Evolutionary conservation across 1,140 invertebrate species (phyloP), one percentile per base, ranked within the genome.

Genomic region (Adoxophyes honmai): DNA sequence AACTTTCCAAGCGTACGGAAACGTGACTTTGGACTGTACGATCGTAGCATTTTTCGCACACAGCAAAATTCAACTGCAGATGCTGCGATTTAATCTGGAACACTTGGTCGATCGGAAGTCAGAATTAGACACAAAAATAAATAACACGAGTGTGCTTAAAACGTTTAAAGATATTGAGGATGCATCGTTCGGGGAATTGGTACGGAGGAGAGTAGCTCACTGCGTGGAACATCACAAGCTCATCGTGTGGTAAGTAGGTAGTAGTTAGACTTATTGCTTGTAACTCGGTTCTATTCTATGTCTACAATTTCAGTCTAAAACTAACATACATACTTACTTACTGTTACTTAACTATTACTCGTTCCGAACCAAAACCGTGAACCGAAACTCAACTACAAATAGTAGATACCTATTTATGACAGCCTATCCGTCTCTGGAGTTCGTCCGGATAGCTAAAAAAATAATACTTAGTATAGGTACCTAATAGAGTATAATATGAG

Each of bases 21-120:
- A 82, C 48, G 70, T 77, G 5, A 81, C 78, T n/a, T 77, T 81
- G 76, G 79, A 85, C 36, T 82, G 81, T 44, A 77, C 74, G 7
- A 78, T 85, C 11, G 75, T 77, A 4, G 66, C 75, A 8, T 77
- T 82, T 33, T 81, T 75, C 51, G 63, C 70, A 4, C 73, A 73
- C 57, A 70, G 72, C 0, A 75, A 72, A 54, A 70, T 66, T n/a
- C 81, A 85, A 42, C 59, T 82, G 13, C 59, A 70, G 59, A 73
- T 85, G 13, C 57, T 85, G 6, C 63, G 77, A 34, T 75, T 74
- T 14, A 70, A 81, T 52, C 52, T 81, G 0, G 70, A 82, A 44
- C 71, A 81, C 42, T 39, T 85, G 7, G 55, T 59, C 4, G 65
- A 73, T 52, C n/a, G n/a, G 10, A 51, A 35, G 4, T 42, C 55